These are phyloP conservation scores for Gortyna flavago DNA, from an alignment of 2,888 invertebrate genomes.

Conservation along the genomic window DNA sequence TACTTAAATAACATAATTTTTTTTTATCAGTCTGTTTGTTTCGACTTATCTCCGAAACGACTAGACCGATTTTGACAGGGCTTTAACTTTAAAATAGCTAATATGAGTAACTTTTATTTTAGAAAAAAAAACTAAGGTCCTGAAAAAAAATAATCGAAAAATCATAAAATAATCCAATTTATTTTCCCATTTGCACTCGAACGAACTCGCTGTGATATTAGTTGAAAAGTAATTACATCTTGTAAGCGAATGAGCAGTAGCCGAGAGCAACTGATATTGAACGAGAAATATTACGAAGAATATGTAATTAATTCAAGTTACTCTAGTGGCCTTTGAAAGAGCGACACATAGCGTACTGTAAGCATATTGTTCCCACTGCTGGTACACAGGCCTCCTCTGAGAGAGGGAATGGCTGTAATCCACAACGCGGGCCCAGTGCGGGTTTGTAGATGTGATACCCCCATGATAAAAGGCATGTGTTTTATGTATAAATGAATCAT, in stretches of 20 bases:
- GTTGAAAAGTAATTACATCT: conserved; percentile 31
- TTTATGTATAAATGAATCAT: not conserved
- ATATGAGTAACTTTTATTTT: no score
- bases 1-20: no score
- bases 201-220: not conserved
- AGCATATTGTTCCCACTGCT: no score
- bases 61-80: no score
- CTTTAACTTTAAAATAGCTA: no score
- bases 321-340: not conserved
- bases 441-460: not conserved
- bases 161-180: no score
- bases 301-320: conserved; percentile 35
- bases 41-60: no score
- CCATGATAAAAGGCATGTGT: not conserved
- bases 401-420: not conserved
- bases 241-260: conserved; percentile 23
- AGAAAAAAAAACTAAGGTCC: no score
- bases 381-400: no score
- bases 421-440: not conserved
- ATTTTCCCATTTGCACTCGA: no score
- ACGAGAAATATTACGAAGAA: conserved; percentile 43
- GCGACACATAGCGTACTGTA: not conserved
- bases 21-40: no score
- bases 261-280: conserved; percentile 27
- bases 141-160: no score